Evolutionary conservation across 2,797 vertebrate genomes (phyloP), one percentile per base, ranked within the genome.

Genomic region (Halcyon chelicuti): DNA sequence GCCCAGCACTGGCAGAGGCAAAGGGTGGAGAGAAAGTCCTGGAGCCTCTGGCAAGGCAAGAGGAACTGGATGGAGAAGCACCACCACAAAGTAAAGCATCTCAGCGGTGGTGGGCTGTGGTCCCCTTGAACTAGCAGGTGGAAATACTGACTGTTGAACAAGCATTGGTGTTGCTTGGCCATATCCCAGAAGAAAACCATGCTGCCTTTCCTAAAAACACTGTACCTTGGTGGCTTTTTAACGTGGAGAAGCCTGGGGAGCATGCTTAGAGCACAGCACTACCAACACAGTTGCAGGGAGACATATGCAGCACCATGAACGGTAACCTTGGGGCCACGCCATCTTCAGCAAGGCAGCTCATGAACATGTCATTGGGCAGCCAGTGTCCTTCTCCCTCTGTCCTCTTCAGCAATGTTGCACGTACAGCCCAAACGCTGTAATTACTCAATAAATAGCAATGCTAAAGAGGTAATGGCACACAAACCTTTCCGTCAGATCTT

Each of bases 281-380:
- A 26, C 29, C 46, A 35, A 26, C 35, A 14, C 2, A 6, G 2
- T 4, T 49, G 68, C 42, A 31, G 26, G 21, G 33, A 86, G 42
- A 22, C 37, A 37, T 5, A 6, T 0, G 6, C 1, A 8, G 63
- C 42, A 13, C 39, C n/a, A 4, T 0, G 28, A 70, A 60, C 0
- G 0, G 10, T 42, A 58, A 33, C 10, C 22, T 14, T 13, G 42
- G 16, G 68, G 55, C 37, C 14, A 3, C 1, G 0, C 6, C 4
- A 1, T 17, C 44, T 10, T 28, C 61, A 28, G 44, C 6, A 8
- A 54, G 58, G 51, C 55, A 76, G 87, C 33, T 44, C 81, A 75
- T 0, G 0, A 68, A 57, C 33, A 55, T 0, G 1, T n/a, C 58
- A 66, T 42, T 1, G 3, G 12, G n/a, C 2, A 1, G 39, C 42